Conservation (phyloP, 2,113 vertebrate species). For the Archilochus colubris region DNA sequence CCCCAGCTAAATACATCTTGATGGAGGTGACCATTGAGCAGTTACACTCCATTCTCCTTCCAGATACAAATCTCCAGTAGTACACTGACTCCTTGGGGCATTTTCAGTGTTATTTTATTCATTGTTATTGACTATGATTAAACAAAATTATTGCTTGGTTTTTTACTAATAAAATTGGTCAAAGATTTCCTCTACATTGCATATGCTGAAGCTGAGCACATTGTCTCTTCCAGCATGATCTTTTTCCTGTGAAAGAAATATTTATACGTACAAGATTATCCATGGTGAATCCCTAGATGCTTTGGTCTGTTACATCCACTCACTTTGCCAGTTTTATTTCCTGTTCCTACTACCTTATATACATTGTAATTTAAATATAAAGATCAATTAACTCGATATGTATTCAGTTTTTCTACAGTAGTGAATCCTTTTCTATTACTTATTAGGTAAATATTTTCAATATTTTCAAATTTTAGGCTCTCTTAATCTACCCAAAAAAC, state of each 20-base stretch:
- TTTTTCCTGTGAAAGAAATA: not conserved
- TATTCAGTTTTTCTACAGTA: not conserved
- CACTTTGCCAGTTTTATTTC: not conserved
- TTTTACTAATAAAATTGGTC: not conserved
- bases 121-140: not conserved
- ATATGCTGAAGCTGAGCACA: not conserved
- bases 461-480: not conserved
- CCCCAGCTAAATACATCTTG: not conserved
- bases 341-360: not conserved
- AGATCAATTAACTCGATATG: not conserved
- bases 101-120: not conserved
- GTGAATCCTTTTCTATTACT: not conserved
- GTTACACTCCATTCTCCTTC: not conserved
- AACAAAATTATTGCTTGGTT: not conserved
- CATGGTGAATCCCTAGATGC: not conserved
- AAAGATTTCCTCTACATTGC: not conserved
- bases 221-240: not conserved
- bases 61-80: not conserved
- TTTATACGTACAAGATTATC: not conserved
- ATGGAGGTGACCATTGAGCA: not conserved
- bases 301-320: not conserved
- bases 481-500: not conserved
- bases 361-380: not conserved
- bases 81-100: not conserved
- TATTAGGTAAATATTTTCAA: not conserved